Evolutionary conservation across 2,797 vertebrate genomes (phyloP).

Genomic region (Eremophila alpestris): DNA sequence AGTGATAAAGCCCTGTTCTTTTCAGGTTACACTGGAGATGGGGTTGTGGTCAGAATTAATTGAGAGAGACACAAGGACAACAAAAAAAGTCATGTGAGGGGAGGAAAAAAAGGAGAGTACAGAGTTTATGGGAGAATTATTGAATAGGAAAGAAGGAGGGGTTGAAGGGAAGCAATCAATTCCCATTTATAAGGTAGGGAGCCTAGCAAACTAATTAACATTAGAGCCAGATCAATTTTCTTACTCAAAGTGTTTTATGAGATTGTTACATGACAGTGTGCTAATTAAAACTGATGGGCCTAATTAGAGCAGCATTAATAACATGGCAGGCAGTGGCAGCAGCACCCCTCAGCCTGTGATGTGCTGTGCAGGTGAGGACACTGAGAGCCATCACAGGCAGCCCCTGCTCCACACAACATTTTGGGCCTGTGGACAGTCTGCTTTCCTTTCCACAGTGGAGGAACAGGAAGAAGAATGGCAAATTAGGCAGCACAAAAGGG

Average conservation of each 20-base stretch:
- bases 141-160: neutral
- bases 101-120: neutral
- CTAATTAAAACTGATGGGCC: slow-evolving; percentile 80
- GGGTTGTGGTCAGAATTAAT: slow-evolving; percentile 58
- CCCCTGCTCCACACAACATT: neutral
- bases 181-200: slow-evolving; percentile 64
- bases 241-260: slow-evolving; percentile 71
- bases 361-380: neutral
- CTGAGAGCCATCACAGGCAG: neutral
- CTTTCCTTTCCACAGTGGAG: neutral
- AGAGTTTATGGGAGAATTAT: slow-evolving; percentile 5
- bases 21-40: slow-evolving; percentile 17
- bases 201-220: slow-evolving; percentile 70
- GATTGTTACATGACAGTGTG: slow-evolving; percentile 70
- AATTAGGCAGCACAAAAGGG: neutral
- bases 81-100: neutral
- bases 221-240: slow-evolving; percentile 74
- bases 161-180: slow-evolving; percentile 70
- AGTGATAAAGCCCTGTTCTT: slow-evolving; percentile 54
- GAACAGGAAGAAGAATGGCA: neutral
- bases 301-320: slow-evolving; percentile 79
- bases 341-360: neutral
- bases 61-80: slow-evolving; percentile 10
- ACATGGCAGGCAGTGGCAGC: slow-evolving; percentile 41
- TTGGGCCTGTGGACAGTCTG: neutral